A percentile compares a stretch with the other conserved stretches of the same genome.
Evolutionary conservation across 2,888 invertebrate genomes (phyloP).

Genomic region (Sarcophaga rosellei): DNA sequence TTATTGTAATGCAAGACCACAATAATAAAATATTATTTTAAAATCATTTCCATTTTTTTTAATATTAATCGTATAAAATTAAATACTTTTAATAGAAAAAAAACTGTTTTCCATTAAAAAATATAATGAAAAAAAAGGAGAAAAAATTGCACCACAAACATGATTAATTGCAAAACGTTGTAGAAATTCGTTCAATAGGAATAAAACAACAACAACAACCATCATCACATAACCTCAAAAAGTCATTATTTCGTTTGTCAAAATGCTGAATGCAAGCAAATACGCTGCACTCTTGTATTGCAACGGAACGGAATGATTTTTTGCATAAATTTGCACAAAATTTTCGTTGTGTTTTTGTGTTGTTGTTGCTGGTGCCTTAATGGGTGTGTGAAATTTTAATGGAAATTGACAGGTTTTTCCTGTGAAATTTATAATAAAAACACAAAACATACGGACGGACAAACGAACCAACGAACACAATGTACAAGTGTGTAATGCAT

Average conservation of each 20-base stretch:
- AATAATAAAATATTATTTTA: background rate
- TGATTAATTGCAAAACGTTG: slow-evolving; percentile 49
- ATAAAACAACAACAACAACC: background rate
- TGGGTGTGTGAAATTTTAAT: slow-evolving; percentile 50
- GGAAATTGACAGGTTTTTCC: slow-evolving; percentile 47
- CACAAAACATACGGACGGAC: background rate
- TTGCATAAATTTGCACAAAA: slow-evolving; percentile 29
- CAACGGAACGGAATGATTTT: slow-evolving; percentile 5
- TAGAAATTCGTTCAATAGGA: background rate
- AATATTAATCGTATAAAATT: background rate
- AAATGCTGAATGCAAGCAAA: slow-evolving; percentile 23
- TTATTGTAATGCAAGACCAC: slow-evolving; percentile 16
- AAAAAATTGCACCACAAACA: slow-evolving; percentile 47
- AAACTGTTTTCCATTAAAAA: background rate
- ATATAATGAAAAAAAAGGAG: background rate
- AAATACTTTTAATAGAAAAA: background rate
- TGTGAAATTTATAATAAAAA: slow-evolving; percentile 6
- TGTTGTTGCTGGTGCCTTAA: background rate
- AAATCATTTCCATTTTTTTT: background rate
- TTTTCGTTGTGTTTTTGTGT: background rate
- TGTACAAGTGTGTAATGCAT: slow-evolving; percentile 4
- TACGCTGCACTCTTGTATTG: background rate
- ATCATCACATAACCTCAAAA: slow-evolving; percentile 49
- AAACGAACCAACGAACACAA: too few species aligned
- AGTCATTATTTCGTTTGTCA: slow-evolving; percentile 50